These are phyloP conservation scores for Equus quagga DNA, from an alignment of 2,113 vertebrate species.

Conservation along the genomic window DNA sequence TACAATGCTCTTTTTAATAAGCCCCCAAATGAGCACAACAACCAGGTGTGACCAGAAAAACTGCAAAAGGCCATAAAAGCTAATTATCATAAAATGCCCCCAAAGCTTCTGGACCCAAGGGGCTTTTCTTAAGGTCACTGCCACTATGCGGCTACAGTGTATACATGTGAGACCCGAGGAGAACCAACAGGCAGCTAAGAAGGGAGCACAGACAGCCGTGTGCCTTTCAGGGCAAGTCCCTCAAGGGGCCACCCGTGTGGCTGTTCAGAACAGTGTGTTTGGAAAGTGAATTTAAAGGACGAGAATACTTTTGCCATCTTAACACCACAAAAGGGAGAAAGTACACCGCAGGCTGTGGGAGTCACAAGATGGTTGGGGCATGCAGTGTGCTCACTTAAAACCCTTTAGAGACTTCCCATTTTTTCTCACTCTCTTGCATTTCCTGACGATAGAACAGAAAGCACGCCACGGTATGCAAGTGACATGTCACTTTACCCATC, in stretches of 20 bases:
- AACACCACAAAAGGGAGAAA: neutral
- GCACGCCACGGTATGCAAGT: constrained; percentile 51
- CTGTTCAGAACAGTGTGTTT: neutral
- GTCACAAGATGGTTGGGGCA: neutral
- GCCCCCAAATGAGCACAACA: neutral
- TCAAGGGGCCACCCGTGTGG: neutral
- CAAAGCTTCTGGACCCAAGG: neutral
- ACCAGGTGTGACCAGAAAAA: constrained; percentile 45
- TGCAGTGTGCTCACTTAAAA: constrained; percentile 64
- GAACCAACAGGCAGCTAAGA: neutral
- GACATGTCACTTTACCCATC: constrained; percentile 73
- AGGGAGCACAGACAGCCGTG: neutral
- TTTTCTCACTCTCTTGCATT: constrained; percentile 66
- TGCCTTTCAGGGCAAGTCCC: neutral
- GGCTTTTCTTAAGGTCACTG: neutral
- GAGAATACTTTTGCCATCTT: neutral
- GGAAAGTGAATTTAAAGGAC: constrained; percentile 35
- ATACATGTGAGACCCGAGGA: neutral
- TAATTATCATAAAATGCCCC: constrained; percentile 50
- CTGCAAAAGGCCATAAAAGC: neutral
- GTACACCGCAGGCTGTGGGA: constrained; percentile 1
- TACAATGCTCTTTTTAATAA: constrained; percentile 39
- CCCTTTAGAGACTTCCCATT: constrained; percentile 40
- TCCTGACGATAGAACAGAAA: constrained; percentile 61
- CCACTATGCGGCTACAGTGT: neutral